Evolutionary conservation across 2,113 vertebrate species (phyloP), one percentile per base, ranked within the genome.

Genomic region (Corythornis cristatus): DNA sequence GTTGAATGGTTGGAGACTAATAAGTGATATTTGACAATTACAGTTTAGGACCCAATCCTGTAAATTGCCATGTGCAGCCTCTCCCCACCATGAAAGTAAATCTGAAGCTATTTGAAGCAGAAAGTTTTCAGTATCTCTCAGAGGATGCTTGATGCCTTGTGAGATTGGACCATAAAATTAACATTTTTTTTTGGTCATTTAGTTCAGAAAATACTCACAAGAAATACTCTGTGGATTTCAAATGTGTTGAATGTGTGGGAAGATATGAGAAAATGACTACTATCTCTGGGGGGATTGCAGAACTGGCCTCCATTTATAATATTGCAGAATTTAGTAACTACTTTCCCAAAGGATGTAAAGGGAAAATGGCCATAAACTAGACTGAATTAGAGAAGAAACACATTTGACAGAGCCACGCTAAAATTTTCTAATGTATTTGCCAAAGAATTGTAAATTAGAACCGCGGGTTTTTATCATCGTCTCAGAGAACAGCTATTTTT

Each of bases 241-340:
- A 95, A 96, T 95, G 96, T 95, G 94, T 94, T 93, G 94, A 83
- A 95, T 23, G 68, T 96, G 95, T 95, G 88, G 96, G 95, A 96
- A 95, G 96, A 93, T 95, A 89, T 57, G 79, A 96, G 94, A 94
- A 96, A 96, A 96, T 95, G 93, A 96, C 87, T 93, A 68, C 82
- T 91, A n/a, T 91, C 82, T 96, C 95, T 77, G n/a, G 82, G 72
- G 94, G 85, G 79, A 95, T 95, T 95, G 95, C 91, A 96, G 80
- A 95, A 93, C 94, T 96, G 94, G 91, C 89, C 96, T 96, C 91
- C 95, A 95, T 96, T 96, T 96, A 91, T 89, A 89, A 91, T 83
- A 91, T 57, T 88, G 93, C 82, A 93, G 93, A 93, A 95, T 94
- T 92, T 94, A 96, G 95, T 75, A 93, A 88, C 94, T 96, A 71